phyloP scores from a whole-genome alignment of 1,140 invertebrate species.

The Anoplolepis gracilipes region DNA sequence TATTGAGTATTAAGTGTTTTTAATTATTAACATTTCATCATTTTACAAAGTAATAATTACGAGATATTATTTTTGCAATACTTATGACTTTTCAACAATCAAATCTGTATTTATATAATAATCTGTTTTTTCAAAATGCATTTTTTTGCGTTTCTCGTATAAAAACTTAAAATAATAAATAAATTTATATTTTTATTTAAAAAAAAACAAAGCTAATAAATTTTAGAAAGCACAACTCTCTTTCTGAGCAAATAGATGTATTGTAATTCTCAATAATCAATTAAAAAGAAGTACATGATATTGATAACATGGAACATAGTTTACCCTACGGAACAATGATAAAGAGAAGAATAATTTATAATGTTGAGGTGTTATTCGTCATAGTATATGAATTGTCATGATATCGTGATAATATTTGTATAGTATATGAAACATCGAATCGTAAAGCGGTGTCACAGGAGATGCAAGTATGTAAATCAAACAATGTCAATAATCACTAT shows the following conservation, averaged over 20 bases:
- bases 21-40: neutral
- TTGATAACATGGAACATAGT: slow-evolving; percentile 28
- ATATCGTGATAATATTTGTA: slow-evolving; percentile 65
- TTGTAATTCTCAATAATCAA: slow-evolving; percentile 34
- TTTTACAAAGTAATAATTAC: slow-evolving; percentile 13
- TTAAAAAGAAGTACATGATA: slow-evolving; percentile 22
- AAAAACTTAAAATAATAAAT: slow-evolving; percentile 16
- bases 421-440: slow-evolving; percentile 69
- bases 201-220: neutral
- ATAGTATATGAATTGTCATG: slow-evolving; percentile 74
- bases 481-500: too few species aligned
- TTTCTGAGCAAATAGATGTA: neutral
- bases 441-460: slow-evolving; percentile 51
- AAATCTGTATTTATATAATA: neutral
- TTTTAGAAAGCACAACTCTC: neutral
- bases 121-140: slow-evolving; percentile 29
- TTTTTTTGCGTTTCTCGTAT: slow-evolving; percentile 15
- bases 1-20: slow-evolving; percentile 17
- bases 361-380: slow-evolving; percentile 73
- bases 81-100: slow-evolving; percentile 25
- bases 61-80: neutral
- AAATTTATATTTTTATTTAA: slow-evolving; percentile 11
- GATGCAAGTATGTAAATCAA: slow-evolving; percentile 14
- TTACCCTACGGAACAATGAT: slow-evolving; percentile 20
- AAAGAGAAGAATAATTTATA: slow-evolving; percentile 67